Evolutionary conservation across 2,888 invertebrate genomes (phyloP).

Genomic region (Coleophora deauratella): DNA sequence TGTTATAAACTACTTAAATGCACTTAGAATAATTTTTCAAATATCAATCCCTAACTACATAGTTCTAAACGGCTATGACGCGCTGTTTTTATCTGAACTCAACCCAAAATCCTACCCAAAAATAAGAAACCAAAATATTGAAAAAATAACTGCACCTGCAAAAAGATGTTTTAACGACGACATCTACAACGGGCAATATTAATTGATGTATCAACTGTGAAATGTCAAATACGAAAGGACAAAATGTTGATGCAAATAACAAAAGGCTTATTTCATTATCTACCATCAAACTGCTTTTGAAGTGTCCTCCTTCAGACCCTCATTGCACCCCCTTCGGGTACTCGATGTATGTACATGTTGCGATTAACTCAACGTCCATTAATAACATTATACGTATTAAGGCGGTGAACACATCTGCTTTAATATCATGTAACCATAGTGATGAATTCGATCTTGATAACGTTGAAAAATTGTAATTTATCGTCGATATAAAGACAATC

Average conservation of each 20-base stretch:
- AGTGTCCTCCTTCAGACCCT: background rate
- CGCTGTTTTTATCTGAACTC: too few relatives aligned
- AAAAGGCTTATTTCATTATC: too few relatives aligned
- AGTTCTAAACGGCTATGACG: too few relatives aligned
- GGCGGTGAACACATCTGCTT: conserved; percentile 1
- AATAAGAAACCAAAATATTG: too few relatives aligned
- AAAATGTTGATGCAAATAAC: background rate
- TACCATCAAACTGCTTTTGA: background rate
- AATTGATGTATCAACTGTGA: too few relatives aligned
- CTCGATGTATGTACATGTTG: background rate
- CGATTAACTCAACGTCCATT: conserved; percentile 6
- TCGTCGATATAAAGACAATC: background rate
- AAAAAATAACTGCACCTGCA: background rate
- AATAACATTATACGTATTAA: background rate
- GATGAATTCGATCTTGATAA: conserved; percentile 5
- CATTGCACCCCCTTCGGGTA: background rate
- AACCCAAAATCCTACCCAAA: too few relatives aligned
- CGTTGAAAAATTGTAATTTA: conserved; percentile 2
- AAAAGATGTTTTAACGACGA: background rate
- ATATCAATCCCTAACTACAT: too few relatives aligned
- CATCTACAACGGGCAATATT: too few relatives aligned
- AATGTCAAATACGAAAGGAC: background rate
- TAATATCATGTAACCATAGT: conserved; percentile 1
- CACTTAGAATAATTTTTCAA: too few relatives aligned
- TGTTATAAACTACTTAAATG: too few relatives aligned